These are phyloP conservation scores for Bujurquina vittata DNA, from an alignment of 2,113 vertebrate genomes.

Conservation along the genomic window DNA sequence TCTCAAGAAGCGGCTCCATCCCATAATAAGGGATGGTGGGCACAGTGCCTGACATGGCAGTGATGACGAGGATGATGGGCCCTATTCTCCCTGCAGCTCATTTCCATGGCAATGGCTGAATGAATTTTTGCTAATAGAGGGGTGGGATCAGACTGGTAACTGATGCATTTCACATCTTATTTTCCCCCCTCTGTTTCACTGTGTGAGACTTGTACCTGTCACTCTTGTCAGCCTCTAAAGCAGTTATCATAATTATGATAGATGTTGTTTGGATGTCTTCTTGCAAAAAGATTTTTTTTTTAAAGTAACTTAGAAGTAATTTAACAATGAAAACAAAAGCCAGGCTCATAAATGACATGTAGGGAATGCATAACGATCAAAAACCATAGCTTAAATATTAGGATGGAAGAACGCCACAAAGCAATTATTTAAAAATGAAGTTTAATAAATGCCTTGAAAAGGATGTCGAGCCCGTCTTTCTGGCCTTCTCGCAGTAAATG, in stretches of 20 bases:
- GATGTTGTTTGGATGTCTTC: neutral
- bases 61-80: constrained; percentile 39
- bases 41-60: constrained; percentile 22
- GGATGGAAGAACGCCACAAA: neutral
- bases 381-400: constrained; percentile 10
- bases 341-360: neutral
- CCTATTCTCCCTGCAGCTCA: constrained; percentile 27
- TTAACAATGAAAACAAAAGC: constrained; percentile 4
- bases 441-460: constrained; percentile 27
- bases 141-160: neutral
- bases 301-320: neutral
- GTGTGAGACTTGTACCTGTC: constrained; percentile 5
- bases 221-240: neutral
- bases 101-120: constrained; percentile 51
- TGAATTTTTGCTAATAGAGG: neutral
- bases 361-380: neutral
- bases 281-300: neutral
- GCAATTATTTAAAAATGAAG: constrained; percentile 21
- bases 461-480: neutral
- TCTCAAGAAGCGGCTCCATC: constrained; percentile 47
- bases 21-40: constrained; percentile 31
- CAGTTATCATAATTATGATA: neutral
- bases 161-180: constrained; percentile 17
- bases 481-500: constrained; percentile 17
- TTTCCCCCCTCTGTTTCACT: neutral